A percentile compares a stretch with the other conserved stretches of the same genome.
Evolutionary conservation across 2,113 vertebrate species (phyloP).

Genomic region (Paracanthobrama guichenoti): DNA sequence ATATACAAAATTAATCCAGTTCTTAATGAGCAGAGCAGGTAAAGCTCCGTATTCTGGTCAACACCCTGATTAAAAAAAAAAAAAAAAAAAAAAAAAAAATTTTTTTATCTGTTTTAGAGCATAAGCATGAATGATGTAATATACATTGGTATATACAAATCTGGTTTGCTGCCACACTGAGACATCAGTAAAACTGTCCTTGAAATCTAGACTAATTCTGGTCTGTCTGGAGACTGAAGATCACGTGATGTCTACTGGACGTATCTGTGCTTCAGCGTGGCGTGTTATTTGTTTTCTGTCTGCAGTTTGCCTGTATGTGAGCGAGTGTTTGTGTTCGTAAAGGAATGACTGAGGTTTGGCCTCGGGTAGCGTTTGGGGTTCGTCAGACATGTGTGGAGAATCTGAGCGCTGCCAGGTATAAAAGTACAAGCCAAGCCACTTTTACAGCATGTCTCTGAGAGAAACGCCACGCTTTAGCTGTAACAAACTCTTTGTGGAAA

Average conservation of each 20-base stretch:
- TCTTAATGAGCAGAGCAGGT: no score
- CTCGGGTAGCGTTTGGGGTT: neutral
- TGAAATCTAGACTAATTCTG: neutral
- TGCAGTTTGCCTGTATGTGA: neutral
- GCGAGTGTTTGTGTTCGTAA: neutral
- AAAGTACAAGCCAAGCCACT: neutral
- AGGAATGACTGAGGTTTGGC: neutral
- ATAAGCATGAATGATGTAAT: no score
- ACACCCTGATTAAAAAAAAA: no score
- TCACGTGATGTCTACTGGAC: neutral
- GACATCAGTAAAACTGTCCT: neutral
- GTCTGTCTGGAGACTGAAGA: neutral
- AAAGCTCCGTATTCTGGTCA: no score
- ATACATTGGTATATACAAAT: no score
- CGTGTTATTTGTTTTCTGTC: neutral
- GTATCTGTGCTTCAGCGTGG: neutral
- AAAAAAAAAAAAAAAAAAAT: no score
- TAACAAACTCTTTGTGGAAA: neutral
- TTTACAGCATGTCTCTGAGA: constrained; percentile 1
- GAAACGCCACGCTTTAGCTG: neutral
- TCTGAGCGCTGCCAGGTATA: neutral
- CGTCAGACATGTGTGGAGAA: neutral
- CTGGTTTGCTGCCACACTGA: neutral
- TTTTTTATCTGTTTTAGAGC: no score
- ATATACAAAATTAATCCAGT: no score